phyloP scores from a whole-genome alignment of 2,113 vertebrate genomes.

The Okapia johnstoni region DNA sequence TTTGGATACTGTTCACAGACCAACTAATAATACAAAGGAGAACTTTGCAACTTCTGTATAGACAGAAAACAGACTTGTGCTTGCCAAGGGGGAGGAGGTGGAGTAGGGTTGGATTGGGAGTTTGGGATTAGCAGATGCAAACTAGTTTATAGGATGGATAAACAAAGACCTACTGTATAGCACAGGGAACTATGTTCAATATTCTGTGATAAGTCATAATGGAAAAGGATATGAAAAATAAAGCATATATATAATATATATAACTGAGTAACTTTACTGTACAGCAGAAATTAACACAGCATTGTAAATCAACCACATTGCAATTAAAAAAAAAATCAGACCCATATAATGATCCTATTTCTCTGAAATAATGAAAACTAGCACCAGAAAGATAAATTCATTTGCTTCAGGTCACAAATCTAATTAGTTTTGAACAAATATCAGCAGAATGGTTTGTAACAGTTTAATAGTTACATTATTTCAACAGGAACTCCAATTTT shows the following conservation, averaged over 20 bases:
- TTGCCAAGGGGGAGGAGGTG: neutral
- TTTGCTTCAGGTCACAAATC: constrained; percentile 1
- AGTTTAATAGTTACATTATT: constrained; percentile 15
- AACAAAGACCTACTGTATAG: neutral
- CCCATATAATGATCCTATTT: neutral
- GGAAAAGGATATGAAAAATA: neutral
- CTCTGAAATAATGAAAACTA: constrained; percentile 27
- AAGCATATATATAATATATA: neutral
- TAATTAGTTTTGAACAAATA: constrained; percentile 13
- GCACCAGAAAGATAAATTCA: neutral
- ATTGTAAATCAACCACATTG: neutral
- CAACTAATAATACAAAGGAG: neutral
- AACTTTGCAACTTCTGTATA: neutral
- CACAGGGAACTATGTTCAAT: neutral
- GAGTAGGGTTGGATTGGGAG: neutral
- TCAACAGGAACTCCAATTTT: constrained; percentile 23
- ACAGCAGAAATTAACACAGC: neutral
- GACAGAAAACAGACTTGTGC: neutral
- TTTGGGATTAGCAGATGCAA: neutral
- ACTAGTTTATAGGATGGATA: neutral
- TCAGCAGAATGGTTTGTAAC: neutral
- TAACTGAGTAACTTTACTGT: neutral
- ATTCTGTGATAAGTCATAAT: neutral
- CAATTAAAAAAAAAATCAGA: neutral
- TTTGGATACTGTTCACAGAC: neutral